Evolutionary conservation across 2,113 vertebrate genomes (phyloP).

Genomic region (Ifrita kowaldi): DNA sequence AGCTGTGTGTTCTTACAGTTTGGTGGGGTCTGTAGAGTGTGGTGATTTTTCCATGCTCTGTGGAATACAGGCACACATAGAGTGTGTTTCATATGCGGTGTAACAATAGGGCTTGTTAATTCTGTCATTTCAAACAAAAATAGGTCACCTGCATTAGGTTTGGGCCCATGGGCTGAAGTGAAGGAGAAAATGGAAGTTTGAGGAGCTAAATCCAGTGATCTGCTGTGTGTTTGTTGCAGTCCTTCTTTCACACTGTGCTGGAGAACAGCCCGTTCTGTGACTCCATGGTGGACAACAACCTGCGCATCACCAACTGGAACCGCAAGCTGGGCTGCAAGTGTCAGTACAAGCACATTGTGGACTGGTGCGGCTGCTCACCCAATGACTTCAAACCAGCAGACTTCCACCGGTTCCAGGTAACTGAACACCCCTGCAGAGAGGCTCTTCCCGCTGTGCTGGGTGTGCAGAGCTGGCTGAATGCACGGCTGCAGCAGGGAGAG

Average conservation of each 20-base stretch:
- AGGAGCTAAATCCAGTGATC: background rate
- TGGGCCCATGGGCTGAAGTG: background rate
- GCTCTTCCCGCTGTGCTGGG: background rate
- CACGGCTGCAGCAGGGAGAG: background rate
- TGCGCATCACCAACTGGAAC: constrained; percentile 96
- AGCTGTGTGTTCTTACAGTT: background rate
- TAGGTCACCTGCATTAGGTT: background rate
- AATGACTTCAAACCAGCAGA: constrained; percentile 92
- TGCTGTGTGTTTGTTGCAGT: constrained; percentile 58
- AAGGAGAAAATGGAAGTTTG: background rate
- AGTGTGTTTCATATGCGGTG: background rate
- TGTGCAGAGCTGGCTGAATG: background rate
- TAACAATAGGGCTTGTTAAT: background rate
- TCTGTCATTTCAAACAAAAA: background rate
- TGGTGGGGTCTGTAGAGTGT: background rate
- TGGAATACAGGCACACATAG: background rate
- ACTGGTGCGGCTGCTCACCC: constrained; percentile 93
- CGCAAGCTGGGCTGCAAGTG: constrained; percentile 92
- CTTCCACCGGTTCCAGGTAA: constrained; percentile 97
- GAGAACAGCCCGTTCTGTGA: constrained; percentile 88
- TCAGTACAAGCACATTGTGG: constrained; percentile 94
- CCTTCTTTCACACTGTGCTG: constrained; percentile 90
- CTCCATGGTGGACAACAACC: constrained; percentile 93
- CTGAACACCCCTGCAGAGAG: background rate
- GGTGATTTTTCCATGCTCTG: background rate